A percentile compares a stretch with the other conserved stretches of the same genome.
Conservation (phyloP, 2,888 invertebrate species). For the Eupithecia inturbata region DNA sequence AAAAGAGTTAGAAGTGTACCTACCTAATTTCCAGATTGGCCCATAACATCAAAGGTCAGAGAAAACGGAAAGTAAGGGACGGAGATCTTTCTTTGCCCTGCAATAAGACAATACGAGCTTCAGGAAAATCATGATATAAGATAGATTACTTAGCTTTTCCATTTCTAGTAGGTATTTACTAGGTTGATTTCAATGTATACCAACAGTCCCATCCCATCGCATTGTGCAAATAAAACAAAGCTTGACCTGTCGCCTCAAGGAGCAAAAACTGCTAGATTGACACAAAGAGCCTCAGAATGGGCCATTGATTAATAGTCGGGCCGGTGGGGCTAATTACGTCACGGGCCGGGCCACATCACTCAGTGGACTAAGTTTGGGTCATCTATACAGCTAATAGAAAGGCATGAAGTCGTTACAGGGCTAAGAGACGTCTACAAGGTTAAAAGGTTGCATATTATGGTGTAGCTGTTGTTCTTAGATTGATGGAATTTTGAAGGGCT, state of each 20-base stretch:
- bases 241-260: constrained; percentile 42
- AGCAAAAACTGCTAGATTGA: constrained; percentile 50
- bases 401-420: background rate
- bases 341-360: constrained; percentile 41
- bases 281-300: constrained; percentile 45
- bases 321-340: constrained; percentile 46
- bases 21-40: background rate
- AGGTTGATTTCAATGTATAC: background rate
- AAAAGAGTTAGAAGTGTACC: background rate
- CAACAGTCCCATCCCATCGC: background rate
- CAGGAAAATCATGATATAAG: background rate
- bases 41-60: background rate
- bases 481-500: background rate
- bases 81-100: background rate
- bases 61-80: background rate
- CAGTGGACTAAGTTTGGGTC: constrained; percentile 30
- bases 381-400: constrained; percentile 13
- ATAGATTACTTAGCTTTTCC: background rate
- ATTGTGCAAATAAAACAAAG: constrained; percentile 32
- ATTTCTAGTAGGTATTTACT: background rate
- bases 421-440: background rate
- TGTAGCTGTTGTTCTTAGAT: background rate
- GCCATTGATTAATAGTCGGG: constrained; percentile 44
- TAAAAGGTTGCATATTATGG: background rate
- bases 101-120: background rate